Evolutionary conservation across 2,797 vertebrate species (phyloP).

Genomic region (Pangasius larnaudii): DNA sequence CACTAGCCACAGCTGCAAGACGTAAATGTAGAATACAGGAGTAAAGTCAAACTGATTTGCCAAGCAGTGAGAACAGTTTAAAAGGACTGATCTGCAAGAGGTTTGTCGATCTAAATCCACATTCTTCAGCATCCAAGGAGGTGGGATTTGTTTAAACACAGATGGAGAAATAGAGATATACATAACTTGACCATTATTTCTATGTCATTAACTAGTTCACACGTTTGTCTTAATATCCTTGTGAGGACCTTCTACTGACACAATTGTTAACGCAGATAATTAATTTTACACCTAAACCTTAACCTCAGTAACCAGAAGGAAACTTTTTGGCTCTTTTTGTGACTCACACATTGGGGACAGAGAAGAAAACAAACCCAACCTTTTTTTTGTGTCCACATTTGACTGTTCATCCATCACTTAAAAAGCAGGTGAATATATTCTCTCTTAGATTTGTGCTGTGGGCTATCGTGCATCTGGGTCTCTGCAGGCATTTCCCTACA

Average conservation of each 20-base stretch:
- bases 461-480: background rate
- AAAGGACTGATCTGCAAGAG: background rate
- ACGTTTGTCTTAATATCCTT: background rate
- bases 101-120: background rate
- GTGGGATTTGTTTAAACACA: background rate
- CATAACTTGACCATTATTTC: background rate
- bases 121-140: background rate
- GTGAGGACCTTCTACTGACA: background rate
- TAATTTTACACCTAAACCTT: background rate
- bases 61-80: background rate
- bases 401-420: background rate
- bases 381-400: background rate
- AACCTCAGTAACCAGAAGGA: background rate
- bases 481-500: conserved; percentile 30
- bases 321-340: background rate
- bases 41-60: background rate
- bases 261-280: background rate
- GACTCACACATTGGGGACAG: background rate
- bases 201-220: background rate
- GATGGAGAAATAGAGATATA: background rate
- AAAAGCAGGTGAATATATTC: background rate
- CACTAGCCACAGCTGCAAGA: background rate
- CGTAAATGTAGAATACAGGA: background rate
- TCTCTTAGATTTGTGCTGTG: background rate
- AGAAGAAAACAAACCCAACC: background rate